Base-by-base conservation (phyloP, 2,797 vertebrate genomes). In the Dendrocincla fuliginosa region DNA sequence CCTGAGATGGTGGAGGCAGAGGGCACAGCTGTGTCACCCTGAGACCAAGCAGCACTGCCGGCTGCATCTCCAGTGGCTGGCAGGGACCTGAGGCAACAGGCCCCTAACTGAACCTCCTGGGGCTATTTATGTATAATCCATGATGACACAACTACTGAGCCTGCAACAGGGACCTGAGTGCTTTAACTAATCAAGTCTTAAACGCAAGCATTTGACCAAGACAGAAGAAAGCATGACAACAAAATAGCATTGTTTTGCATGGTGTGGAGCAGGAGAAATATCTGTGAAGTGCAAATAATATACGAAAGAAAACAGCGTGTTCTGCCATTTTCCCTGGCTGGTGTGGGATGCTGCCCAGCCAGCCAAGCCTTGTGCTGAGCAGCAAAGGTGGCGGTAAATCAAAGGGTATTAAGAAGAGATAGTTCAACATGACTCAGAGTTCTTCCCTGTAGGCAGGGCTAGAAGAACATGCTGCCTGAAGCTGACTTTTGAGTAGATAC, bases 151-250 rank as follows among this genome's bases (percentile, higher is more conserved):
- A 46, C 13, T 64, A 61, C 37, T 47, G 3, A 86, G 42, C 39
- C 50, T 50, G 16, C 55, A 71, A 88, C 42, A 52, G 39, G 17
- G 15, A 74, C 2, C 52, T 9, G 2, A 89, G 47, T 67, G 37
- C 64, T 77, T 84, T 80, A 78, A 71, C 57, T 92, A 85, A 93
- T 81, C 76, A 88, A 83, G 55, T 28, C 79, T 91, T 67, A 57
- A 87, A 90, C 6, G 70, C 24, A 89, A 90, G 74, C 15, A 65
- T 83, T 87, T 59, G 41, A 85, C 41, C 16, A 75, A 84, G 32
- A 73, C 37, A 71, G 13, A 61, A 87, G 33, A 61, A 92, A 81
- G 33, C 42, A 57, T 5, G 13, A 64, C 65, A 81, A 71, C 18
- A 57, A 83, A 90, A 17, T 53, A 84, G 14, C 28, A 47, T 67